These are phyloP conservation scores for Nyctibius grandis DNA, from an alignment of 2,797 vertebrate species.

Conservation along the genomic window DNA sequence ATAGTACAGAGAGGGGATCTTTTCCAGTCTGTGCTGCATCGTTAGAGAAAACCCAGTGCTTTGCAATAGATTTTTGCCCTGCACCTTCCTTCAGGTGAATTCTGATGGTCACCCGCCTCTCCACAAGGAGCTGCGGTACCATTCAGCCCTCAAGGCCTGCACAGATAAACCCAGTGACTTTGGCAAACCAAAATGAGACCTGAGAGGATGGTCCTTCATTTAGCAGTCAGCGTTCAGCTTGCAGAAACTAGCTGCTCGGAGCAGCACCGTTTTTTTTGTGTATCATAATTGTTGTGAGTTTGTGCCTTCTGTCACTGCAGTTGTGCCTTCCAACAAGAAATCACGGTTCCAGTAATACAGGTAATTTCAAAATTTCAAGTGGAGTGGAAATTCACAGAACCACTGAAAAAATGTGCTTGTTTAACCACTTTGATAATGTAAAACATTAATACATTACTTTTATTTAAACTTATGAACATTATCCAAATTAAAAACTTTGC, in stretches of 20 bases:
- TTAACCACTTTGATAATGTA: neutral
- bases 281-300: neutral
- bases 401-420: neutral
- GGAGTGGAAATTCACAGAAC: neutral
- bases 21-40: neutral
- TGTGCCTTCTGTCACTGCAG: neutral
- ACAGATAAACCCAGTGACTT: neutral
- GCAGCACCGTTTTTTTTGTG: neutral
- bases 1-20: neutral
- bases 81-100: neutral
- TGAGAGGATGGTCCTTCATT: neutral
- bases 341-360: neutral
- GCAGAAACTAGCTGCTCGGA: neutral
- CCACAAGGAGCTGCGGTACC: rapidly evolving
- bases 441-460: neutral
- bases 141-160: neutral
- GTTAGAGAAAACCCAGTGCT: neutral
- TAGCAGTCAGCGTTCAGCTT: neutral
- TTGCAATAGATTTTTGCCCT: neutral
- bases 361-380: neutral
- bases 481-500: neutral
- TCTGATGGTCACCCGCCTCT: neutral
- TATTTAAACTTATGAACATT: neutral
- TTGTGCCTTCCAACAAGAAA: neutral
- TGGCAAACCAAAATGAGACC: neutral